These are phyloP conservation scores for Leptatherina wallacei DNA, from an alignment of 2,797 vertebrate genomes.

Conservation along the genomic window DNA sequence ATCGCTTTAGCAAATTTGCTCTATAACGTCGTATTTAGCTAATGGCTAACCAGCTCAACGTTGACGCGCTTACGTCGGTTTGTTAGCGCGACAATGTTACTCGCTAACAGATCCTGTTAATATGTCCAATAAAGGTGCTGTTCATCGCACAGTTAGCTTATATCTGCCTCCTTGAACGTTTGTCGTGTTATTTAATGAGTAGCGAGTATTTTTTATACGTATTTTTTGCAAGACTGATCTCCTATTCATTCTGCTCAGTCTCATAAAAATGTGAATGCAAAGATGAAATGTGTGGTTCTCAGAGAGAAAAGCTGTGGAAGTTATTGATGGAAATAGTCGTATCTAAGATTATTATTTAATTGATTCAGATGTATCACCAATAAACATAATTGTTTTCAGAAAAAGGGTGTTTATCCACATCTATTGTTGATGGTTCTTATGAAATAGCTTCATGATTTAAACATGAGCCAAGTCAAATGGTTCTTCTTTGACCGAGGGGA, in stretches of 20 bases:
- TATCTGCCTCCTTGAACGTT: neutral
- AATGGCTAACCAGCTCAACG: neutral
- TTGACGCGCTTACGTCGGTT: neutral
- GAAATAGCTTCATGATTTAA: neutral
- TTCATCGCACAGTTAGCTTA: neutral
- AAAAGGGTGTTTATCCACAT: neutral
- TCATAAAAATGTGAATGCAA: neutral
- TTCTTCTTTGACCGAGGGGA: neutral
- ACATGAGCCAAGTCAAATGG: neutral
- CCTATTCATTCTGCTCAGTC: neutral
- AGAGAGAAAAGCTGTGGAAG: neutral
- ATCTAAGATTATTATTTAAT: too few species aligned
- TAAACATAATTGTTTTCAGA: neutral
- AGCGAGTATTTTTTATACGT: neutral
- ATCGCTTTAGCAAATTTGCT: fast-evolving
- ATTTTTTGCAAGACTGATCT: neutral
- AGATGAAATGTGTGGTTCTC: neutral
- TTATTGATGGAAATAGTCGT: neutral
- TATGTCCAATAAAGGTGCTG: neutral
- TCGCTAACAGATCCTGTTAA: neutral
- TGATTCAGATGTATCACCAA: neutral
- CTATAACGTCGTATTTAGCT: neutral
- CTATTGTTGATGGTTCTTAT: neutral
- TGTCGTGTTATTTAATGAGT: neutral
- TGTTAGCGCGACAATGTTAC: neutral